Percentiles rank a stretch among this genome's conserved stretches.
phyloP scores from a whole-genome alignment of 2,888 invertebrate species.

The Leuctra nigra region DNA sequence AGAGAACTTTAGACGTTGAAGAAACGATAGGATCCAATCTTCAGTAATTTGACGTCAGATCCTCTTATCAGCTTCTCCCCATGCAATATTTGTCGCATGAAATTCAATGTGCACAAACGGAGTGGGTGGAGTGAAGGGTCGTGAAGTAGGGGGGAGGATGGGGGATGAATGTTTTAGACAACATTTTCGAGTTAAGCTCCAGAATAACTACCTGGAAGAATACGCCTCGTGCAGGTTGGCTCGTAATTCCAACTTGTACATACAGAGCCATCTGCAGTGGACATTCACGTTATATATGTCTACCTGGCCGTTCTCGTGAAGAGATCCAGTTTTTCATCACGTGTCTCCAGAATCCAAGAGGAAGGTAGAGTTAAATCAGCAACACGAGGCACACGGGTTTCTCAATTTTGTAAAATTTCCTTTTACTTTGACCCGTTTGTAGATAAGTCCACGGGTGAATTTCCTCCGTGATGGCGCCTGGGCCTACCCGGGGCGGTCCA shows the following conservation, averaged over 20 bases:
- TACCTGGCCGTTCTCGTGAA: too few relatives aligned
- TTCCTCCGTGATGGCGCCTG: background rate
- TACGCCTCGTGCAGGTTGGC: background rate
- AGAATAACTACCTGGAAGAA: conserved; percentile 8
- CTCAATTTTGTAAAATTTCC: conserved; percentile 2
- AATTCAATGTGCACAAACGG: too few relatives aligned
- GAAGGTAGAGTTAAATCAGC: background rate
- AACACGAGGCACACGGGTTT: conserved; percentile 2
- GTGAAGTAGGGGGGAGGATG: background rate
- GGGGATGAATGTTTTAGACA: conserved; percentile 6
- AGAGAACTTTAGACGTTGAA: too few relatives aligned
- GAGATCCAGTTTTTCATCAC: background rate
- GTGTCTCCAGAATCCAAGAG: background rate
- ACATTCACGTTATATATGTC: too few relatives aligned
- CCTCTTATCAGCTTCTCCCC: too few relatives aligned
- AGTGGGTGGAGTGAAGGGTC: background rate
- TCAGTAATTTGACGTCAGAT: too few relatives aligned
- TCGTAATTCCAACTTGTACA: background rate
- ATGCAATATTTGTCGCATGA: too few relatives aligned
- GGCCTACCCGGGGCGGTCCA: background rate
- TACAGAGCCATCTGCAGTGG: background rate
- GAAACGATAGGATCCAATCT: too few relatives aligned
- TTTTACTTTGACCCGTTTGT: conserved; percentile 2
- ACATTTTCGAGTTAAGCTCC: conserved; percentile 1
- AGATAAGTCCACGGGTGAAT: conserved; percentile 4